These are phyloP conservation scores for Speoplatyrhinus poulsoni DNA, from an alignment of 2,113 vertebrate genomes.

Conservation along the genomic window DNA sequence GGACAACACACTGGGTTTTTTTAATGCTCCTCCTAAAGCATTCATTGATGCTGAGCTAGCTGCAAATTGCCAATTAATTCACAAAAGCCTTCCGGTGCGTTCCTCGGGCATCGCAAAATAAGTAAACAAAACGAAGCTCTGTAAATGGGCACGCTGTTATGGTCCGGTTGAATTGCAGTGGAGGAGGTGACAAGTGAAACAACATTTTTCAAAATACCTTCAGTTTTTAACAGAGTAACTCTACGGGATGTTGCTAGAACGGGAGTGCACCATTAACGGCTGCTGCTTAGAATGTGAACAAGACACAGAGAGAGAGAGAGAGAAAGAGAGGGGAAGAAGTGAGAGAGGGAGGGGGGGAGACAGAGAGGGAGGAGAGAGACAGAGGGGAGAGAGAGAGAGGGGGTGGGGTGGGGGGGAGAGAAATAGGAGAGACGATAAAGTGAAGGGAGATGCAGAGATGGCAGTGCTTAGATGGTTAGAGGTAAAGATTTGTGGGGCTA, in stretches of 20 bases:
- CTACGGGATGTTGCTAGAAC: slow-evolving; percentile 30
- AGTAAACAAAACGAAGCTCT: no score
- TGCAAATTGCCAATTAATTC: not conserved
- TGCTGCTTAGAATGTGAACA: slow-evolving; percentile 28
- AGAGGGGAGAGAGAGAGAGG: slow-evolving; percentile 17
- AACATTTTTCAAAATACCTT: slow-evolving; percentile 13
- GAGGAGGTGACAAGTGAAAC: no score
- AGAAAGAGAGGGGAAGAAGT: slow-evolving; percentile 2
- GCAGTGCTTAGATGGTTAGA: slow-evolving; percentile 42
- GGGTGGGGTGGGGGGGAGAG: slow-evolving; percentile 8
- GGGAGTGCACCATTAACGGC: slow-evolving; percentile 49
- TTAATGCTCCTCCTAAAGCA: not conserved
- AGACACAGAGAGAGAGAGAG: slow-evolving; percentile 14
- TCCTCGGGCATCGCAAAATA: no score
- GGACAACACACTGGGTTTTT: not conserved
- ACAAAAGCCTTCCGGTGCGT: no score
- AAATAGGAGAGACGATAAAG: not conserved
- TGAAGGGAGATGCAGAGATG: slow-evolving; percentile 12
- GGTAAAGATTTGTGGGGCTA: slow-evolving; percentile 58
- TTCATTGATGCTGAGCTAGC: not conserved
- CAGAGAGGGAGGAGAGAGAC: slow-evolving; percentile 14
- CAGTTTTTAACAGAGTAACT: slow-evolving; percentile 54
- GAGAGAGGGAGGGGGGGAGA: slow-evolving; percentile 4
- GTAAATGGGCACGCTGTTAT: no score
- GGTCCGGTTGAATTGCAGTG: no score